Evolutionary conservation across 2,797 vertebrate genomes (phyloP).

Genomic region (Mus spretus): DNA sequence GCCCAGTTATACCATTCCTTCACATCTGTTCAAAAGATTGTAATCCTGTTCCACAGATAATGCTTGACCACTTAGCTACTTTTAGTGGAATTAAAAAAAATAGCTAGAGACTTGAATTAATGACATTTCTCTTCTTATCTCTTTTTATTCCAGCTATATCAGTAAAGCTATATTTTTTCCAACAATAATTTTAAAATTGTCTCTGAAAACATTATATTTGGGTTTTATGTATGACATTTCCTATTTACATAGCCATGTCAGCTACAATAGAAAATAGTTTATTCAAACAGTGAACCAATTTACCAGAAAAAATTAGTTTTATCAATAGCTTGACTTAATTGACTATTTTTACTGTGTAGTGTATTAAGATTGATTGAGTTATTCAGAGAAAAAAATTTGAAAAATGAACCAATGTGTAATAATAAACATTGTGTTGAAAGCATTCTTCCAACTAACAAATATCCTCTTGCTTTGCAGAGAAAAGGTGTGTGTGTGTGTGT

Average conservation of each 20-base stretch:
- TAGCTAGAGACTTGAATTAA: not conserved
- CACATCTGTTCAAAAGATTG: not conserved
- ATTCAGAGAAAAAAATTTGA: conserved; percentile 1
- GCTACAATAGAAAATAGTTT: conserved; percentile 21
- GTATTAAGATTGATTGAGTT: conserved; percentile 41
- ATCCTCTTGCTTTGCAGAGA: not conserved
- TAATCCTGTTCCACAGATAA: not conserved
- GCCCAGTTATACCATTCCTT: not conserved
- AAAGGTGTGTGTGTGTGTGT: too few species aligned
- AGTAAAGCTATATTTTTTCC: conserved; percentile 12
- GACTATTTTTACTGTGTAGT: conserved; percentile 44
- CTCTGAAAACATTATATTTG: not conserved
- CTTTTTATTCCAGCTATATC: not conserved
- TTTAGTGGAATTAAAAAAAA: conserved; percentile 6
- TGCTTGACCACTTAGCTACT: not conserved
- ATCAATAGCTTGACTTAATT: not conserved
- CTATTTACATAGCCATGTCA: not conserved
- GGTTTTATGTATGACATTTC: not conserved
- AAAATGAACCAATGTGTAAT: conserved; percentile 33
- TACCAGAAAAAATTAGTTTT: conserved; percentile 25
- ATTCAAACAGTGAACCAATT: conserved; percentile 34
- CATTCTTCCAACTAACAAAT: not conserved
- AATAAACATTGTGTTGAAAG: not conserved
- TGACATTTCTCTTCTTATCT: not conserved
- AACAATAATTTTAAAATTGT: not conserved